Evolutionary conservation across 2,888 invertebrate genomes (phyloP), one percentile per base, ranked within the genome.

Genomic region (Cerastoderma edule): DNA sequence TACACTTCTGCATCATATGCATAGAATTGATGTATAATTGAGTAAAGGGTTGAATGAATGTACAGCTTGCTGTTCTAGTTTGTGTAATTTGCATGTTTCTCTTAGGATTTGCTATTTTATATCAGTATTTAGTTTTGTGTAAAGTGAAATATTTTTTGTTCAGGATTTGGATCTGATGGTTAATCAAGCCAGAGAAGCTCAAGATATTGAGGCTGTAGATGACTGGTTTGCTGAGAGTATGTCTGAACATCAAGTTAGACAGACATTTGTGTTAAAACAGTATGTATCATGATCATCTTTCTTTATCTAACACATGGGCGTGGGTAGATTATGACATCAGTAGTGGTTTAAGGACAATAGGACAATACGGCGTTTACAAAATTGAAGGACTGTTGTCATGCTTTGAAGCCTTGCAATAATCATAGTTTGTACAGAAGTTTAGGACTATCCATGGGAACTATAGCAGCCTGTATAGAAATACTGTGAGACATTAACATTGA

Each of bases 111-210:
- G n/a, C n/a, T n/a, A n/a, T n/a, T n/a, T n/a, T n/a, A n/a, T n/a
- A n/a, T n/a, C n/a, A n/a, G n/a, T n/a, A n/a, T n/a, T n/a, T n/a
- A n/a, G n/a, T n/a, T n/a, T n/a, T n/a, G n/a, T n/a, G n/a, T n/a
- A 39, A 39, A 19, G 24, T 22, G 50, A 2, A 50, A 22, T 50
- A 24, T 2, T 24, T 27, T 50, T 60, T 60, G 5, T n/a, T n/a
- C 68, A 89, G 89, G 87, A 89, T 72, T 69, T 90, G 48, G 89
- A 87, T 78, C 82, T 83, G 50, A 76, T 90, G 71, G 86, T 90
- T 13, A 78, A 67, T 28, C 88, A 88, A 63, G 90, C 90, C 1
- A 79, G 77, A 27, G 86, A 87, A 60, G 88, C 88, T 2, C 88
- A 87, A 72, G 87, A 83, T 30, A 68, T 89, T 3, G 80, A 81